phyloP scores from a whole-genome alignment of 1,140 invertebrate genomes.

The Epicauta chinensis region DNA sequence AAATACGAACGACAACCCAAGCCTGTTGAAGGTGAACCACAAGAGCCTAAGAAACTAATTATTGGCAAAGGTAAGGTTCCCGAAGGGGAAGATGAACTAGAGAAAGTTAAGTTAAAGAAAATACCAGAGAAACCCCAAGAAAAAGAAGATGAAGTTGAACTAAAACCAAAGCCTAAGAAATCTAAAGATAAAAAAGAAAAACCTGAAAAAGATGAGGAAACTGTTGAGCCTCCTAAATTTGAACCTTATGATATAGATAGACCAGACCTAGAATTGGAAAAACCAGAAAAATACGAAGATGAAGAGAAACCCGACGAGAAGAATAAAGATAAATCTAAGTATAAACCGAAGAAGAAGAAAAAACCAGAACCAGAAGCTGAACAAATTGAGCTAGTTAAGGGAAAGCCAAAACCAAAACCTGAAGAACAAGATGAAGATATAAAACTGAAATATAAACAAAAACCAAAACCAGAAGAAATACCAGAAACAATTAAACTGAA shows the following conservation, averaged over 20 bases:
- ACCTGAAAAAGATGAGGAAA: slow-evolving; percentile 32
- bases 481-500: slow-evolving; percentile 23
- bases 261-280: slow-evolving; percentile 20
- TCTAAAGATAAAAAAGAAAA: slow-evolving; percentile 40
- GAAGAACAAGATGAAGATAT: slow-evolving; percentile 31
- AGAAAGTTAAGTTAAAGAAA: slow-evolving; percentile 37
- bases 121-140: slow-evolving; percentile 33
- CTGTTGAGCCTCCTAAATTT: slow-evolving; percentile 18
- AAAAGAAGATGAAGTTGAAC: slow-evolving; percentile 12
- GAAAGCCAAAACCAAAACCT: slow-evolving; percentile 27
- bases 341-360: slow-evolving; percentile 33
- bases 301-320: slow-evolving; percentile 26
- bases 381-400: slow-evolving; percentile 17
- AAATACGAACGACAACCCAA: slow-evolving; percentile 28
- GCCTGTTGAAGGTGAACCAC: slow-evolving; percentile 33
- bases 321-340: slow-evolving; percentile 32
- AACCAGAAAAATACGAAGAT: slow-evolving; percentile 29
- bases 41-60: slow-evolving; percentile 52
- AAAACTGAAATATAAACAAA: slow-evolving; percentile 24
- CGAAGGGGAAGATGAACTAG: slow-evolving; percentile 44
- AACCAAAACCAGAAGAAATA: slow-evolving; percentile 20
- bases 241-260: slow-evolving; percentile 28
- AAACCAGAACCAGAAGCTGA: slow-evolving; percentile 39
- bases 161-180: slow-evolving; percentile 39
- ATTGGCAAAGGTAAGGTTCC: slow-evolving; percentile 47